These are phyloP conservation scores for Danaus plexippus DNA, from an alignment of 1,140 invertebrate genomes.

Conservation along the genomic window DNA sequence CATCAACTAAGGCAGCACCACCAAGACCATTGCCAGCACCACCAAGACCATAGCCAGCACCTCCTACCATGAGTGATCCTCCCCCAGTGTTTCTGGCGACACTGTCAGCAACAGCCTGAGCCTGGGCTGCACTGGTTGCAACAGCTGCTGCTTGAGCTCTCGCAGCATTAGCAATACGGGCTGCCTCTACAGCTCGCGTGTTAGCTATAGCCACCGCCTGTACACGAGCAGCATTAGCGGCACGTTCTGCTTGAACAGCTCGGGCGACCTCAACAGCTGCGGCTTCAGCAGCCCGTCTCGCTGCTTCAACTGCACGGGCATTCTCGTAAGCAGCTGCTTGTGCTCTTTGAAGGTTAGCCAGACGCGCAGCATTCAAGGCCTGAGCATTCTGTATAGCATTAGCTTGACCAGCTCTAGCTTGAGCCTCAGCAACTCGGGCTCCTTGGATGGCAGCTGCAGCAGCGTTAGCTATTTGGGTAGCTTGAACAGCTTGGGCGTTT, in stretches of 20 bases:
- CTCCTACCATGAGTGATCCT: slow-evolving; percentile 38
- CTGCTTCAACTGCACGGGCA: slow-evolving; percentile 50
- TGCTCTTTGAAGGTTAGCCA: slow-evolving; percentile 56
- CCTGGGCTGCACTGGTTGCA: slow-evolving; percentile 48
- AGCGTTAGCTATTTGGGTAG: slow-evolving; percentile 52
- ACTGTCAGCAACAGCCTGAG: slow-evolving; percentile 53
- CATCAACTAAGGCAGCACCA: slow-evolving; percentile 5
- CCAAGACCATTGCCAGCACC: slow-evolving; percentile 12
- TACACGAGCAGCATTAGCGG: slow-evolving; percentile 54
- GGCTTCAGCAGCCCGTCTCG: slow-evolving; percentile 46
- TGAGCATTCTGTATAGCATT: slow-evolving; percentile 56
- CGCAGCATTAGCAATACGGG: slow-evolving; percentile 55
- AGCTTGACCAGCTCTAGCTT: slow-evolving; percentile 47
- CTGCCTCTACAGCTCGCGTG: slow-evolving; percentile 49
- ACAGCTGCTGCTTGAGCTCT: slow-evolving; percentile 57
- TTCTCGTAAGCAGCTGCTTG: slow-evolving; percentile 58
- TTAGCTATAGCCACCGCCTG: slow-evolving; percentile 59
- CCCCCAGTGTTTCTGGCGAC: slow-evolving; percentile 49
- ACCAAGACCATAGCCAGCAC: slow-evolving; percentile 17
- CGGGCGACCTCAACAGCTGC: slow-evolving; percentile 46
- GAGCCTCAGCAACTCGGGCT: slow-evolving; percentile 48
- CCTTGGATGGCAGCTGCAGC: slow-evolving; percentile 57
- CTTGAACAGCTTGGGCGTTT: slow-evolving; percentile 58
- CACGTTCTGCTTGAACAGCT: slow-evolving; percentile 48
- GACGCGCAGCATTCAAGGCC: slow-evolving; percentile 50